Evolutionary conservation across 2,797 vertebrate species (phyloP).

Genomic region (Oreonectes daqikongensis): DNA sequence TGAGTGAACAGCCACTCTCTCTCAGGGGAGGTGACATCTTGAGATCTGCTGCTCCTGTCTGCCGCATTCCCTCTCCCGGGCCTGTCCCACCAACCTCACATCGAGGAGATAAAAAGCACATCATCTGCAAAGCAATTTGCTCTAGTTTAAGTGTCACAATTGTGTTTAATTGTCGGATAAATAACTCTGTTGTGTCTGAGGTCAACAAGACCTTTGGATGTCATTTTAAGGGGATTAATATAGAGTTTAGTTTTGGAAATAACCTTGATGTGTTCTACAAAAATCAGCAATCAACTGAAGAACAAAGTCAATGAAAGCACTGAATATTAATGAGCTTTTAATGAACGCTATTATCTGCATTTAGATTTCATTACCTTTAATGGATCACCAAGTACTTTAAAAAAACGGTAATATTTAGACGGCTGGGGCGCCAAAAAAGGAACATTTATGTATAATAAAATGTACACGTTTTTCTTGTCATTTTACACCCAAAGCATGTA

Average conservation of each 20-base stretch:
- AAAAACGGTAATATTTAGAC: too few relatives aligned
- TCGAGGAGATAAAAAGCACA: not conserved
- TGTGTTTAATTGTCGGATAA: not conserved
- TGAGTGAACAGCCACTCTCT: conserved; percentile 24
- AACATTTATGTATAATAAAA: too few relatives aligned
- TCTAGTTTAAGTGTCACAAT: not conserved
- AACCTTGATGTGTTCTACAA: not conserved
- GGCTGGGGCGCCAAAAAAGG: too few relatives aligned
- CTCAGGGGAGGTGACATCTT: conserved; percentile 38
- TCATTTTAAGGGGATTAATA: not conserved
- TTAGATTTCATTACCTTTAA: not conserved
- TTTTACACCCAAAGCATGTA: too few relatives aligned
- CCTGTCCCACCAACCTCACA: not conserved
- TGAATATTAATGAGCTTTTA: not conserved
- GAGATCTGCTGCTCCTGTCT: not conserved
- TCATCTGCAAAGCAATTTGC: not conserved
- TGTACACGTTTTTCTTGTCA: too few relatives aligned
- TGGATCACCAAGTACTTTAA: not conserved
- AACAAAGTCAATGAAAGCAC: conserved; percentile 1
- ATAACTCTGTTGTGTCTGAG: not conserved
- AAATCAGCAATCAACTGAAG: not conserved
- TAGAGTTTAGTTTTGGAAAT: not conserved
- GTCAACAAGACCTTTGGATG: not conserved
- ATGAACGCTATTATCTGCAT: not conserved
- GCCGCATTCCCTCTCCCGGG: not conserved